Percentiles rank a stretch among this genome's conserved stretches.
Evolutionary conservation across 2,113 vertebrate genomes (phyloP).

Genomic region (Oreochromis niloticus): DNA sequence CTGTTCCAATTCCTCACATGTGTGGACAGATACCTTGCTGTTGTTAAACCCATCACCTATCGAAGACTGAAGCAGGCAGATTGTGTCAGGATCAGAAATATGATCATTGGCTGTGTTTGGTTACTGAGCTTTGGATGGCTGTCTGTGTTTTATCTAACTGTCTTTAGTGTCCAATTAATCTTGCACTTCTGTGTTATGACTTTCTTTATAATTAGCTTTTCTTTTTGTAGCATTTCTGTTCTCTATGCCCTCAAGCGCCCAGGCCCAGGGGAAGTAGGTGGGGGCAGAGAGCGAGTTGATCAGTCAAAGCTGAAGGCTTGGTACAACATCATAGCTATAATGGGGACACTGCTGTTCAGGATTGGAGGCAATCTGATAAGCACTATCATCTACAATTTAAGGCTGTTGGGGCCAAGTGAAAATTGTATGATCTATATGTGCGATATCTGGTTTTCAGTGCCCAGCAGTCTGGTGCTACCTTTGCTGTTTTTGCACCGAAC

Average conservation of each 20-base stretch:
- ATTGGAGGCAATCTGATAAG: not conserved
- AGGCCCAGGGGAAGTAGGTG: not conserved
- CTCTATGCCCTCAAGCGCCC: not conserved
- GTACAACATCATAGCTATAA: not conserved
- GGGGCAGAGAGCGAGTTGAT: not conserved
- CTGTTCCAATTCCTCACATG: not conserved
- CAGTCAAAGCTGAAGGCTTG: not conserved
- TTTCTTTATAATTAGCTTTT: not conserved
- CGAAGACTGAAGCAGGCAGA: not conserved
- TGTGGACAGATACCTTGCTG: constrained; percentile 22
- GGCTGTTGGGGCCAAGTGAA: not conserved
- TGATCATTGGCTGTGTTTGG: not conserved
- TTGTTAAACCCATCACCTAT: constrained; percentile 13
- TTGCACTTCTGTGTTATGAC: not conserved
- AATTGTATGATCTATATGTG: not conserved
- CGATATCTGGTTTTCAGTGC: not conserved
- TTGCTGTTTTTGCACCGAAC: not conserved
- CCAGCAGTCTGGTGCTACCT: not conserved
- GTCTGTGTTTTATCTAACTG: not conserved
- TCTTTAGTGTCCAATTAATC: not conserved
- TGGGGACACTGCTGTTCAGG: not conserved
- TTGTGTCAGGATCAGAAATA: not conserved
- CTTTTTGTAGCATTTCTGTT: not conserved
- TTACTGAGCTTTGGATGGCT: not conserved
- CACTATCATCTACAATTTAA: not conserved